A percentile compares a stretch with the other conserved stretches of the same genome.
phyloP scores from a whole-genome alignment of 2,888 invertebrate species.

The Gisinianus flammeolus region DNA sequence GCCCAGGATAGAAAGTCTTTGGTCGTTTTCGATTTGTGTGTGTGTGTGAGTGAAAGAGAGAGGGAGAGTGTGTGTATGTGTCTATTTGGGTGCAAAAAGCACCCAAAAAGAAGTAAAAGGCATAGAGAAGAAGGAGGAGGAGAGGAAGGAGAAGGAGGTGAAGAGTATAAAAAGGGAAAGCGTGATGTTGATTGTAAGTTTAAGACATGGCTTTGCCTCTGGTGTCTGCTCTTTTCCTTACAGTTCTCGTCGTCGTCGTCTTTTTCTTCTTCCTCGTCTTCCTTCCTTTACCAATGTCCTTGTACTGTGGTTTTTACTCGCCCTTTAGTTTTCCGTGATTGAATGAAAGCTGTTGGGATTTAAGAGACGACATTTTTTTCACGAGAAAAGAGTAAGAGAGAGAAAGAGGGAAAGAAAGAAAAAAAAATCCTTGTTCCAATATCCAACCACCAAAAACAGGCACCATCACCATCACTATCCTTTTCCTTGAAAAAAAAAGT shows the following conservation, averaged over 20 bases:
- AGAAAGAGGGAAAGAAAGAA: background rate
- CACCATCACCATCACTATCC: background rate
- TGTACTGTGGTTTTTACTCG: background rate
- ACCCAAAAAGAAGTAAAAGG: background rate
- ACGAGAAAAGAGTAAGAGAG: background rate
- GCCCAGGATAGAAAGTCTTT: background rate
- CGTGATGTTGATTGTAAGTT: background rate
- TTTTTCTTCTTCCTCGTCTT: background rate
- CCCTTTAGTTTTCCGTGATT: background rate
- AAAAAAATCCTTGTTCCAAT: background rate
- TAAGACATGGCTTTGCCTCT: conserved; percentile 1
- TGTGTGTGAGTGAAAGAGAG: background rate
- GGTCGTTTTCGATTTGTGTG: background rate
- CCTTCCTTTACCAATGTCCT: no score
- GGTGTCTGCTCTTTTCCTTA: background rate
- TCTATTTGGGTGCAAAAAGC: background rate
- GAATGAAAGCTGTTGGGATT: background rate
- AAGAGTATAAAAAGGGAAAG: no score
- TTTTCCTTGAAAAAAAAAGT: background rate
- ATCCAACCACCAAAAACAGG: background rate
- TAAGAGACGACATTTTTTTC: background rate
- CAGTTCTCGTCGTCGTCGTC: background rate
- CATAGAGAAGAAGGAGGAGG: no score
- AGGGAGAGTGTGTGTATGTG: no score
- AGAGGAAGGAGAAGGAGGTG: no score